Percentiles rank a stretch among this genome's conserved stretches.
Evolutionary conservation across 1,140 invertebrate genomes (phyloP).

Genomic region (Drosophila mauritiana): DNA sequence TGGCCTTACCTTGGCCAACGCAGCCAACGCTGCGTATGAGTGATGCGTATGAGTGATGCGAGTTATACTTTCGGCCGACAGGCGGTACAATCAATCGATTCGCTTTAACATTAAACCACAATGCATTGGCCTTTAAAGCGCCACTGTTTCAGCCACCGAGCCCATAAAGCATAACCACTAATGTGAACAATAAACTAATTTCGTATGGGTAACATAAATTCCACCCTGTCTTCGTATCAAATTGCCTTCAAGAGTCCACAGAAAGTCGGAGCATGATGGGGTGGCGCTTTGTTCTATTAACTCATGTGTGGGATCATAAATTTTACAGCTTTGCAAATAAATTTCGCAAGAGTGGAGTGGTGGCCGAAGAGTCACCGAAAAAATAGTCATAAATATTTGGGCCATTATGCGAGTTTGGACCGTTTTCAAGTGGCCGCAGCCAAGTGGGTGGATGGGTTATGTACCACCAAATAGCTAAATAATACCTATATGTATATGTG

Average conservation of each 20-base stretch:
- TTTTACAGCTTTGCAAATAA: constrained; percentile 76
- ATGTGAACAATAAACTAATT: constrained; percentile 76
- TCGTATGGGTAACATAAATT: constrained; percentile 70
- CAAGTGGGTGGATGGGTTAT: constrained; percentile 9
- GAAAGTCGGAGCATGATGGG: constrained; percentile 19
- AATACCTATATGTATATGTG: constrained; percentile 40
- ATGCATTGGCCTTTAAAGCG: constrained; percentile 22
- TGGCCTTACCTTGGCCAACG: constrained; percentile 11
- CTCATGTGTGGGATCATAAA: constrained; percentile 75
- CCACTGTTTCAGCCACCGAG: constrained; percentile 11
- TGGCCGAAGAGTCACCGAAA: constrained; percentile 11
- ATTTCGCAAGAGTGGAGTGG: constrained; percentile 33
- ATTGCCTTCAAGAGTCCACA: background rate
- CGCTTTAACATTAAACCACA: background rate
- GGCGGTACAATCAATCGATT: constrained; percentile 35
- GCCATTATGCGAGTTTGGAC: constrained; percentile 68
- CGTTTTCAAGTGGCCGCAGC: constrained; percentile 58
- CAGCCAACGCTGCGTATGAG: constrained; percentile 58
- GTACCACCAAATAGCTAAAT: constrained; percentile 70
- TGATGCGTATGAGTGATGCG: constrained; percentile 52
- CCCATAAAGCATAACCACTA: constrained; percentile 41
- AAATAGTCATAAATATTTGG: constrained; percentile 78
- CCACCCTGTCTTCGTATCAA: background rate
- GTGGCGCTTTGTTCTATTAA: constrained; percentile 73
- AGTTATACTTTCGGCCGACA: constrained; percentile 14